Base-by-base conservation (phyloP, 2,113 vertebrate species). In the Semnopithecus entellus region DNA sequence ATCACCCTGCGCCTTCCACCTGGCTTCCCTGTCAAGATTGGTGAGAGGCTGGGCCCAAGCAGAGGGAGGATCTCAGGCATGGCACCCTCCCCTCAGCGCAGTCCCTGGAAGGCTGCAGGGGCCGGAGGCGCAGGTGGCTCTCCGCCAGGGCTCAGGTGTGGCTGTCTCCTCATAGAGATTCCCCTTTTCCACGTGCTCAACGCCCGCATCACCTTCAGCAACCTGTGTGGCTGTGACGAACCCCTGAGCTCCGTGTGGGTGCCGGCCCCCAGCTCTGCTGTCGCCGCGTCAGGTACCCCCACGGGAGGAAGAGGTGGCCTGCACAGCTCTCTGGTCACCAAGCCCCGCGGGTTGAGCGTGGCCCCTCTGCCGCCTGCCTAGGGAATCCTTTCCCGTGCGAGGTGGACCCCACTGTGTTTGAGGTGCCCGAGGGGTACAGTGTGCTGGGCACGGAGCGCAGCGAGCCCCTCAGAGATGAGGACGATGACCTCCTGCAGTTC, bases 141-240 rank as follows among this genome's bases (percentile, higher is more conserved):
- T 57, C 8, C 0, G 6, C 70, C 6, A 7, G 3, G 7, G 64
- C 35, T 96, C 87, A 97, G 83, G 48, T 25, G 6, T 35, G 0
- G 57, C 84, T 11, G 0, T 92, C 68, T 93, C 80, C 86, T 32
- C 66, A 25, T 99, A 99, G 99, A 99, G 98, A 99, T 99, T 93
- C 99, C 99, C 43, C 99, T 99, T 93, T 99, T 99, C 98, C 99
- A 99, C 57, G 99, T 99, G 97, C 99, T 99, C 57, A 99, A 99
- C 0, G 99, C 99, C 94, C 99, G 99, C 96, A 99, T 99, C 99
- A 99, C 99, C 97, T 99, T 99, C 98, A 99, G 99, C 96, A 99
- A 99, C 98, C 98, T 99, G 95, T 99, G 99, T 0, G 99, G 99
- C 96, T 99, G 99, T 5, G 99, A 99, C 52, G 99, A 99, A 86